Evolutionary conservation across 2,888 invertebrate species (phyloP).

Genomic region (Caenorhabditis angaria): DNA sequence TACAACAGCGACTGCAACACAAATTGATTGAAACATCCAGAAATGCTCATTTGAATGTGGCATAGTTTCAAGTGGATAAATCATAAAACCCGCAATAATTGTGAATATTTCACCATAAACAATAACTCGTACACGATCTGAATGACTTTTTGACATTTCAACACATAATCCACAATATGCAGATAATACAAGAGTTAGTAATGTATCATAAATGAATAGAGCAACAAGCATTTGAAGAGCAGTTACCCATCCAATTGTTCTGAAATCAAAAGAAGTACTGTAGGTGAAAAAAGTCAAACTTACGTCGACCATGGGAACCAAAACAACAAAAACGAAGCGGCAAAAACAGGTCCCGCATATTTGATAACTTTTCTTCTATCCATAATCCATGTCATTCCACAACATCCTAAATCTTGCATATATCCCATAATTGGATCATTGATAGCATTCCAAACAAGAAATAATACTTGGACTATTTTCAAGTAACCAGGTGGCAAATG

Average conservation of each 20-base stretch:
- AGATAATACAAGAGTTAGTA: constrained; percentile 73
- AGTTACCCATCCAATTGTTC: constrained; percentile 58
- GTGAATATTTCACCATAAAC: constrained; percentile 58
- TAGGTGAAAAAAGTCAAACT: constrained; percentile 30
- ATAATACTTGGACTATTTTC: constrained; percentile 51
- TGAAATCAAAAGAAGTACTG: constrained; percentile 15
- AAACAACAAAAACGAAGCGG: constrained; percentile 72
- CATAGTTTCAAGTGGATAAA: constrained; percentile 55
- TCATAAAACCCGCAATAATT: constrained; percentile 50
- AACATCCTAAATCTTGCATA: constrained; percentile 59
- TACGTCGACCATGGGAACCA: constrained; percentile 73
- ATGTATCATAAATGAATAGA: constrained; percentile 73
- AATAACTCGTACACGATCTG: constrained; percentile 53
- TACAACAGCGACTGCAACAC: constrained; percentile 67
- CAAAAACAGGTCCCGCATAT: constrained; percentile 73
- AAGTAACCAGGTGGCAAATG: constrained; percentile 48
- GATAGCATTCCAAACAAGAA: constrained; percentile 59
- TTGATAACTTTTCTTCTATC: constrained; percentile 69
- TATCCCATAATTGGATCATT: constrained; percentile 62
- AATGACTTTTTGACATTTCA: constrained; percentile 61
- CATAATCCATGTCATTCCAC: constrained; percentile 62
- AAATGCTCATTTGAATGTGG: constrained; percentile 71
- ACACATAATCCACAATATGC: constrained; percentile 73
- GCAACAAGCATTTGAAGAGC: constrained; percentile 73
- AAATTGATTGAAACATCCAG: constrained; percentile 69